Conservation (phyloP, 2,797 vertebrate species). For the Delichon dasypus region DNA sequence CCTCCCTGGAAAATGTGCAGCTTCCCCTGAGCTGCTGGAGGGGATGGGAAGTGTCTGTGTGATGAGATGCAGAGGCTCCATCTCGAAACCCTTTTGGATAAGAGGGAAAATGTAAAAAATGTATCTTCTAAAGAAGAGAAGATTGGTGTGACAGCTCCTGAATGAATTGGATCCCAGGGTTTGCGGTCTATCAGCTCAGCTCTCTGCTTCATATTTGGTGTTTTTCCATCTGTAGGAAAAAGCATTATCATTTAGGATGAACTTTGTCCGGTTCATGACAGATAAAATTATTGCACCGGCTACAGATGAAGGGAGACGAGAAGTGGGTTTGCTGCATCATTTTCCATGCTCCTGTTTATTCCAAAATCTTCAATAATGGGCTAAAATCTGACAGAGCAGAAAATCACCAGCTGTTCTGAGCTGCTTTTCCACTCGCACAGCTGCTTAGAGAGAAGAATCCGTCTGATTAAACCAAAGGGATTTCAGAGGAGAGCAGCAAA, state of each 20-base stretch:
- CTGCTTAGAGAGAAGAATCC: background rate
- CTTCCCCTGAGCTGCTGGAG: constrained; percentile 14
- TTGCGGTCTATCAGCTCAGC: background rate
- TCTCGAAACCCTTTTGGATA: constrained; percentile 31
- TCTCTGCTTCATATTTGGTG: constrained; percentile 5
- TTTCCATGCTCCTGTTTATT: background rate
- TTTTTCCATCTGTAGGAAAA: constrained; percentile 24
- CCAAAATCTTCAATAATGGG: background rate
- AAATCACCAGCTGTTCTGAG: constrained; percentile 31
- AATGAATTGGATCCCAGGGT: background rate
- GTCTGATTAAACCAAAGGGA: background rate
- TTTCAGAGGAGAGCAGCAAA: background rate
- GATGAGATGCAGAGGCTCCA: constrained; percentile 27
- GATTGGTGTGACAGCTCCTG: constrained; percentile 29
- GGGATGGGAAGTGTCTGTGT: constrained; percentile 25
- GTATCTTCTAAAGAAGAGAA: constrained; percentile 19
- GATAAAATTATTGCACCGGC: background rate
- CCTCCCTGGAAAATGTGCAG: constrained; percentile 20
- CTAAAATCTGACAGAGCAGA: constrained; percentile 11
- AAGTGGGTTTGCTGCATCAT: background rate
- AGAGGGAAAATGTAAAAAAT: constrained; percentile 60
- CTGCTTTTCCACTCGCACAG: background rate
- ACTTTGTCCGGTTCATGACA: background rate
- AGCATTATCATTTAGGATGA: background rate
- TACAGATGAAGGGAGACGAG: background rate